Evolutionary conservation across 1,140 invertebrate genomes (phyloP).

Genomic region (Drosophila lini): DNA sequence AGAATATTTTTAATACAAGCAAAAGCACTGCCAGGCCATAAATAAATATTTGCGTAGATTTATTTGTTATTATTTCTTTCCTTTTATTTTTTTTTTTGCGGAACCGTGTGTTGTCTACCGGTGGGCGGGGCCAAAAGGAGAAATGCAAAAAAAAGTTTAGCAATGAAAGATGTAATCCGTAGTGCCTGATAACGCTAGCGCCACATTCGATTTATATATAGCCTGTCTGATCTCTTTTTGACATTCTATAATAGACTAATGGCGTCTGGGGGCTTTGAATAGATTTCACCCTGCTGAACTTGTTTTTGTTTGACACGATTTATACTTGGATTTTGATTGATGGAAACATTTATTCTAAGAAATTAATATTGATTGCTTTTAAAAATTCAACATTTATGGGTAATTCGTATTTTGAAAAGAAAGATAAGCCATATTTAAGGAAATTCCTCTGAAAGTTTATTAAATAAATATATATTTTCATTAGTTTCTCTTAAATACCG

Average conservation of each 20-base stretch:
- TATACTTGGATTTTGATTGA: constrained; percentile 21
- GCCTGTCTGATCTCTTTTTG: constrained; percentile 18
- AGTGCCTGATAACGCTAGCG: constrained; percentile 37
- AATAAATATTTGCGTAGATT: constrained; percentile 68
- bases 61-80: constrained; percentile 50
- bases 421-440: background rate
- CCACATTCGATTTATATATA: constrained; percentile 34
- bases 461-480: background rate
- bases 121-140: background rate
- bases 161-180: constrained; percentile 20
- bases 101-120: constrained; percentile 12
- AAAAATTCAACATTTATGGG: background rate
- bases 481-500: background rate
- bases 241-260: constrained; percentile 10
- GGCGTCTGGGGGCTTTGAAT: constrained; percentile 26
- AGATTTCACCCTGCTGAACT: constrained; percentile 32
- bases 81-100: constrained; percentile 20
- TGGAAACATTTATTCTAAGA: constrained; percentile 3
- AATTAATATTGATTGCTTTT: background rate
- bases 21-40: constrained; percentile 51
- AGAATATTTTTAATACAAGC: constrained; percentile 62
- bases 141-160: constrained; percentile 21
- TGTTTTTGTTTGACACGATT: constrained; percentile 23
- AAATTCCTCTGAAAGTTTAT: background rate
- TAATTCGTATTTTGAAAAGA: background rate